Base-by-base conservation (phyloP, 2,113 vertebrate genomes). In the Sorex fumeus region DNA sequence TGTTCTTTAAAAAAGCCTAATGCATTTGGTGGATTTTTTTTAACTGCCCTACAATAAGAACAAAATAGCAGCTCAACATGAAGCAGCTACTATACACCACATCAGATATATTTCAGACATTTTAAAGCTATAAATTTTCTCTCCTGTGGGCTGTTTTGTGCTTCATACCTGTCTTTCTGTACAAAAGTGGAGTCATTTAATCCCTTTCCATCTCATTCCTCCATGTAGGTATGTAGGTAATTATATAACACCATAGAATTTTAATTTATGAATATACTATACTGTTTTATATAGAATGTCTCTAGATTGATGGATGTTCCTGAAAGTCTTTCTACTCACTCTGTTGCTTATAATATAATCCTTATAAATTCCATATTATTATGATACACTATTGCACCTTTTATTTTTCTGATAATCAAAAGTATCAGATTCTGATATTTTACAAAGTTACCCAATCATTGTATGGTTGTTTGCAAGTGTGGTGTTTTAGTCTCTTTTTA, bases 1-100 rank as follows among this genome's bases (percentile, higher is more conserved):
- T 64, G n/a, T 36, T 90, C 62, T 88, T 93, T 79, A 95, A 79
- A 80, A 80, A 96, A 88, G 90, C 81, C n/a, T 71, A 70, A 75
- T 92, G 45, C n/a, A 74, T 74, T 91, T 40, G 50, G 0, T 80
- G 34, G 64, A 30, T 10, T 62, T 40, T 69, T 77, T 67, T 78
- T 66, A 91, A 69, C 15, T 71, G 13, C 70, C 66, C 34, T 28
- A 15, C 21, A 66, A 43, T 71, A 57, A 79, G 80, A 90, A 83
- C 1, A 94, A 94, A 87, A 88, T 18, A 6, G 21, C 86, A 50
- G 12, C 84, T 77, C 85, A 66, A 80, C 70, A 90, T 32, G 36
- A 88, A 93, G 32, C 43, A 76, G 13, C 2, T 66, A 4, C 88
- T 93, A 66, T 79, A 79, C 18, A 83, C 32, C 25, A 77, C 9